Conservation (phyloP, 2,888 invertebrate species). For the Lysandra coridon region DNA sequence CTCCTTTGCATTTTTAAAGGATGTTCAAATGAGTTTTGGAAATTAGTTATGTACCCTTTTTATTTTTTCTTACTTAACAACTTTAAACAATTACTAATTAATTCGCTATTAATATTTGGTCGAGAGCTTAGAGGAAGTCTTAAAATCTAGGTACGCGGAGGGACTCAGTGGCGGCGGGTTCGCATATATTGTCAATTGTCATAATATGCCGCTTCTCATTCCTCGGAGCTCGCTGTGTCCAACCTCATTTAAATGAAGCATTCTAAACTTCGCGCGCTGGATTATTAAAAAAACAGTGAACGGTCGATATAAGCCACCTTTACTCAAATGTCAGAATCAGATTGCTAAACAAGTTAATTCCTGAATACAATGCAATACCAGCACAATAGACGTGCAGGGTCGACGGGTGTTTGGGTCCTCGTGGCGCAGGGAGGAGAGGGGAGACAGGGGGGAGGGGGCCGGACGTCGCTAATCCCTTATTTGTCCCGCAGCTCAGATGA, state of each 20-base stretch:
- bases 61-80: not conserved
- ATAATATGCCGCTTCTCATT: not conserved
- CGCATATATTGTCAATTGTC: not conserved
- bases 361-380: not conserved
- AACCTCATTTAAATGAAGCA: no score
- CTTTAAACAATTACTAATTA: no score
- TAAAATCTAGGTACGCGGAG: not conserved
- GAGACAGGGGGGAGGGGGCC: not conserved
- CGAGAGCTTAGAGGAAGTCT: not conserved
- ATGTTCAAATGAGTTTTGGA: not conserved
- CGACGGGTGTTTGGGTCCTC: not conserved
- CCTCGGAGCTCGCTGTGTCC: no score
- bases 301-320: not conserved
- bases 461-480: constrained; percentile 27
- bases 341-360: not conserved
- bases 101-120: not conserved
- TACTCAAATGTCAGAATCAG: not conserved
- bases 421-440: not conserved
- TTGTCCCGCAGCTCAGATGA: constrained; percentile 27
- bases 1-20: constrained; percentile 13
- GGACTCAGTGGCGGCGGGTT: not conserved
- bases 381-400: not conserved
- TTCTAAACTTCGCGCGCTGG: not conserved
- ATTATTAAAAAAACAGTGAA: not conserved
- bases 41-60: not conserved